Percentiles rank a stretch among this genome's conserved stretches.
Evolutionary conservation across 2,113 vertebrate genomes (phyloP).

Genomic region (Zosterops hypoxanthus): DNA sequence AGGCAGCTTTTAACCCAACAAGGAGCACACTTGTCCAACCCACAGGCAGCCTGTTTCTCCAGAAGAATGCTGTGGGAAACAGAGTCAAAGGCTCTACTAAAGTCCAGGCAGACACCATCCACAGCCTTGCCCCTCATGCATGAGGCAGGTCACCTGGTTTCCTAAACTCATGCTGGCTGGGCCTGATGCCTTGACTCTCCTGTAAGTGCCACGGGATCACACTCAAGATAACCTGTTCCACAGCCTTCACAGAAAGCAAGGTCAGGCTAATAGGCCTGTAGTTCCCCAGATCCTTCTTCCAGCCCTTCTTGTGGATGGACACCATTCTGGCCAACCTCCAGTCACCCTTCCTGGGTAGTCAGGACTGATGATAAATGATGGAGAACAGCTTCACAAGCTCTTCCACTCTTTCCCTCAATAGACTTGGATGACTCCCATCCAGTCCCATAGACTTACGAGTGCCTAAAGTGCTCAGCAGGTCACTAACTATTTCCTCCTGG

Average conservation of each 20-base stretch:
- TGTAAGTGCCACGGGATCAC: too few relatives aligned
- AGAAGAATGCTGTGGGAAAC: neutral
- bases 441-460: too few relatives aligned
- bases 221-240: neutral
- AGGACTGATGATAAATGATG: neutral
- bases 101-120: neutral
- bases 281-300: neutral
- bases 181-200: neutral
- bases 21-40: neutral
- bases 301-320: rapidly evolving
- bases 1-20: neutral
- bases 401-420: neutral
- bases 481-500: neutral
- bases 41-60: rapidly evolving
- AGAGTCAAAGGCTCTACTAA: neutral
- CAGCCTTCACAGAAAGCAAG: neutral
- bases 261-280: neutral
- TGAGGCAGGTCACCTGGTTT: rapidly evolving
- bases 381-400: rapidly evolving
- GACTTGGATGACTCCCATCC: neutral
- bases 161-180: neutral
- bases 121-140: neutral
- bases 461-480: neutral
- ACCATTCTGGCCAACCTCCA: neutral
- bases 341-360: rapidly evolving